Evolutionary conservation across 2,888 invertebrate species (phyloP), one percentile per base, ranked within the genome.

Genomic region (Apotomis capreana): DNA sequence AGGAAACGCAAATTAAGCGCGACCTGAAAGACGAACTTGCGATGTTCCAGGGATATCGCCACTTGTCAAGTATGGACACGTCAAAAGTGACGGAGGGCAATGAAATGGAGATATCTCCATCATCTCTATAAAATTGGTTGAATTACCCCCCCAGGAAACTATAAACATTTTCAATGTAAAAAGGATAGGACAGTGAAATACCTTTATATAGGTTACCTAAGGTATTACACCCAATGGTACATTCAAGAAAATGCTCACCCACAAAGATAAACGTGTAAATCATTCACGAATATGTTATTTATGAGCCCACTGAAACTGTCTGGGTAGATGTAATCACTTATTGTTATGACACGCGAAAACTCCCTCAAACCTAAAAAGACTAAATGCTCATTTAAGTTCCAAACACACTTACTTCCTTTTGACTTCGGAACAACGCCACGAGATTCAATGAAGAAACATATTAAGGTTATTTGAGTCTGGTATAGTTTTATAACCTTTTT

Each of bases 291-390:
- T 37, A 37, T 3, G 13, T 40, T 54, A 54, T 54, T 65, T 65
- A 65, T 46, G 46, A 5, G 54, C n/a, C 46, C 26, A 36, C 55
- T 54, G 40, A 55, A 44, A 12, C 46, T n/a, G 55, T 57, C 26
- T 65, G 9, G 3, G 55, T 26, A 26, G 5, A 6, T 63, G 62
- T 65, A 57, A 65, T 65, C 65, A 65, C 55, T 65, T 57, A 57
- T 65, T 65, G 57, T 65, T 65, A 26, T 44, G 55, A 64, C 46
- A 57, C 37, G n/a, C 44, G 8, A 55, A 5, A 0, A 57, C 13
- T 1, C 5, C 0, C 40, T 26, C 4, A 5, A 9, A 9, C 15
- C 26, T 2, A 55, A 65, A 65, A 65, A 0, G 46, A 12, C 65
- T n/a, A 26, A 15, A 26, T 46, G 26, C 3, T 40, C 26, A 3